A percentile compares a stretch with the other conserved stretches of the same genome.
phyloP scores from a whole-genome alignment of 2,797 vertebrate species.

The Tiaroga cobitis region DNA sequence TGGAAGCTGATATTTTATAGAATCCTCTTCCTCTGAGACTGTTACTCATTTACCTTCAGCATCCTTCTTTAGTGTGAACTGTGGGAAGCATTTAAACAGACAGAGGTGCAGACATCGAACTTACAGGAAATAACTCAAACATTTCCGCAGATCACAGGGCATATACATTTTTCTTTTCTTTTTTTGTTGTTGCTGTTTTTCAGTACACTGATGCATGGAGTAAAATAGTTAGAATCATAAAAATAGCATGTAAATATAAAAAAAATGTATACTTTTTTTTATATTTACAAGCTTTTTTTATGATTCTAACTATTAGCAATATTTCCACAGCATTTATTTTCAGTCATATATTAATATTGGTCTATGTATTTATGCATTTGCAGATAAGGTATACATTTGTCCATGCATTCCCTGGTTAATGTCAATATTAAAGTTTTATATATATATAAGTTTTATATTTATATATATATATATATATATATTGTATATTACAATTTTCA shows the following conservation, averaged over 20 bases:
- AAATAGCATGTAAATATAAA: not conserved
- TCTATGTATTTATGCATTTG: not conserved
- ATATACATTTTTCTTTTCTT: not conserved
- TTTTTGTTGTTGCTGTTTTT: not conserved
- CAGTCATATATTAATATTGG: not conserved
- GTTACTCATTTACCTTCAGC: not conserved
- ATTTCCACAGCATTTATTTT: not conserved
- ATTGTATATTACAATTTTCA: not conserved
- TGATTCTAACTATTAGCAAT: not conserved
- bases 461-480: too few relatives aligned
- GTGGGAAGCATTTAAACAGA: not conserved
- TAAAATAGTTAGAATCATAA: not conserved
- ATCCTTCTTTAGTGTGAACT: not conserved
- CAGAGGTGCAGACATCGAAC: not conserved
- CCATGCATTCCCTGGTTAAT: not conserved
- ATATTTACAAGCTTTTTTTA: not conserved
- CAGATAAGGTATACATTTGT: not conserved
- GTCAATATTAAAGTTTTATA: not conserved
- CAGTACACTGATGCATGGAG: not conserved
- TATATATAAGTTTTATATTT: too few relatives aligned
- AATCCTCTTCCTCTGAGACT: slow-evolving; percentile 9
- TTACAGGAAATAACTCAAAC: not conserved
- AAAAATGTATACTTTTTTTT: too few relatives aligned
- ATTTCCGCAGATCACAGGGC: not conserved
- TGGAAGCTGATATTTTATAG: not conserved